phyloP scores from a whole-genome alignment of 2,113 vertebrate genomes.

The Paratilapia polleni region DNA sequence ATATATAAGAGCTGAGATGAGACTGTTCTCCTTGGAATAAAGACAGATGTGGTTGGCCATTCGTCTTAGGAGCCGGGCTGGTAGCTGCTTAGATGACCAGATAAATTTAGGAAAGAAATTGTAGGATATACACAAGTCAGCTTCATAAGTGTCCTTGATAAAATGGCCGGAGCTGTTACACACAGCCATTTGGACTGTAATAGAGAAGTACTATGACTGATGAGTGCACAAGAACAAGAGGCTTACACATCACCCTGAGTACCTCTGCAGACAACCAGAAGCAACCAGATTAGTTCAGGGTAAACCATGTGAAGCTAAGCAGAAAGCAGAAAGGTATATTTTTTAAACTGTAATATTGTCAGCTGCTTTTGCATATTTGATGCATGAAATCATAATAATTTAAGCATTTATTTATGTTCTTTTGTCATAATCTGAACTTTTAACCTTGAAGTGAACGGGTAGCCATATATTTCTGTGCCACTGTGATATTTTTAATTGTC shows the following conservation, averaged over 20 bases:
- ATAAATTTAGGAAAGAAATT: not conserved
- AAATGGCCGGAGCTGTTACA: not conserved
- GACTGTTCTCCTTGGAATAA: not conserved
- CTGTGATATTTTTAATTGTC: too few species aligned
- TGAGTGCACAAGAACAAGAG: not conserved
- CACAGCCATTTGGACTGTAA: not conserved
- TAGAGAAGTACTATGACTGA: not conserved
- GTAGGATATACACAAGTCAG: not conserved
- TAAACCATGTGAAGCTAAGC: not conserved
- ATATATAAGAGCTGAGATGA: not conserved
- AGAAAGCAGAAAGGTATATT: not conserved
- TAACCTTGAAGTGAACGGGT: not conserved
- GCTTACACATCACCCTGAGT: not conserved
- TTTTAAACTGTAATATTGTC: not conserved
- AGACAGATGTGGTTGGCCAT: not conserved
- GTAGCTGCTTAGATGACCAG: not conserved
- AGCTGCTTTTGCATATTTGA: not conserved
- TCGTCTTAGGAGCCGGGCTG: not conserved
- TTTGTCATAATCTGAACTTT: not conserved
- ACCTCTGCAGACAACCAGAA: not conserved
- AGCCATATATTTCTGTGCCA: not conserved
- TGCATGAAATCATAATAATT: not conserved
- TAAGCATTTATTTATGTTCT: not conserved
- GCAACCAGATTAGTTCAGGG: not conserved
- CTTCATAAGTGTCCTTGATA: slow-evolving; percentile 1